These are phyloP conservation scores for Hydriomena furcata DNA, from an alignment of 2,888 invertebrate species.

Conservation along the genomic window DNA sequence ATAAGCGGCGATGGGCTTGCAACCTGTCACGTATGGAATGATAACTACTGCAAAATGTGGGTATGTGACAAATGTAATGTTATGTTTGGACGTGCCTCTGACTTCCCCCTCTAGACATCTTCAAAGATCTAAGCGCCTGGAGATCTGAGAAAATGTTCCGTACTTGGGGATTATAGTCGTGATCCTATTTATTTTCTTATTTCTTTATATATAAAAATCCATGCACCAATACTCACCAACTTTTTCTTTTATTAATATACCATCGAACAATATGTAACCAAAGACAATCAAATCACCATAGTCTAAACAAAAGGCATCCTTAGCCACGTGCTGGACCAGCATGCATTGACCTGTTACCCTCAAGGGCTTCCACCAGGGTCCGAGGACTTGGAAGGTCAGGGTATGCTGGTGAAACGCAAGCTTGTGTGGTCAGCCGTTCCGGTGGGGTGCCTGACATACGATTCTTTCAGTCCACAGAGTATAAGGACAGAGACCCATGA, in stretches of 20 bases:
- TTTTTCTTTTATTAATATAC: conserved; percentile 18
- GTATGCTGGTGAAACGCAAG: conserved; percentile 58
- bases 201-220: background rate
- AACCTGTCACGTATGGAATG: too few species aligned
- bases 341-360: conserved; percentile 23
- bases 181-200: too few species aligned
- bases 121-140: too few species aligned
- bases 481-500: conserved; percentile 43
- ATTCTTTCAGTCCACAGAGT: conserved; percentile 45
- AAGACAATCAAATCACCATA: conserved; percentile 36
- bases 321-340: conserved; percentile 39
- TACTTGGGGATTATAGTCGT: too few species aligned
- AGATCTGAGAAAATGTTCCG: too few species aligned
- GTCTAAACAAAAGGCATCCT: conserved; percentile 39
- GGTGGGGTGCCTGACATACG: conserved; percentile 69
- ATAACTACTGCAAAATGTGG: too few species aligned
- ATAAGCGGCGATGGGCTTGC: too few species aligned
- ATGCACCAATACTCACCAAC: conserved; percentile 4
- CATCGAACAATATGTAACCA: conserved; percentile 32
- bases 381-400: conserved; percentile 33
- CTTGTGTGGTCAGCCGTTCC: conserved; percentile 69
- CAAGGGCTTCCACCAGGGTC: conserved; percentile 15
- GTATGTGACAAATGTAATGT: too few species aligned
- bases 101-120: too few species aligned
- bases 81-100: too few species aligned